phyloP scores from a whole-genome alignment of 2,113 vertebrate genomes.

The Scytalopus superciliaris region DNA sequence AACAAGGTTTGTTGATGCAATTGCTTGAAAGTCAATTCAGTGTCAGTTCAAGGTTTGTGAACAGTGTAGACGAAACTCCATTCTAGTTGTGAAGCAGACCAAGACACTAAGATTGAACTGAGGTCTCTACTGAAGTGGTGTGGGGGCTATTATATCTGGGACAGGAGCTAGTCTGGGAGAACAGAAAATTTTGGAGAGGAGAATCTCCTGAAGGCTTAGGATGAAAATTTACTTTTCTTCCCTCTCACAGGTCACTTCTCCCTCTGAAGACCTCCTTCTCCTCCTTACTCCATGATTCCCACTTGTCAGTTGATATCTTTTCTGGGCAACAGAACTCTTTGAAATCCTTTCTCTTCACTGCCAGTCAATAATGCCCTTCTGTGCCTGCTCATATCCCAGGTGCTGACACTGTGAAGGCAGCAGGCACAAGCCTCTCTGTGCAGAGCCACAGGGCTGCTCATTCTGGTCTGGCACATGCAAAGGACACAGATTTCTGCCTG shows the following conservation, averaged over 20 bases:
- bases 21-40: neutral
- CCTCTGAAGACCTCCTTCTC: neutral
- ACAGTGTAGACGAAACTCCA: neutral
- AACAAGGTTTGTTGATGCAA: neutral
- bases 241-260: neutral
- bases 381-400: accelerated
- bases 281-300: neutral
- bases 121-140: neutral
- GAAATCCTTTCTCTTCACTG: neutral
- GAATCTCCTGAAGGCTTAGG: neutral
- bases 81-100: neutral
- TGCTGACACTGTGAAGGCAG: neutral
- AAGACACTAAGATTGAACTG: neutral
- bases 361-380: accelerated
- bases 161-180: neutral
- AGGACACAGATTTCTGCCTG: neutral
- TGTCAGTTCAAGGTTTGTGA: neutral
- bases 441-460: neutral
- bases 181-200: neutral
- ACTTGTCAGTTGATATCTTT: neutral
- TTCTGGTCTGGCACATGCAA: neutral
- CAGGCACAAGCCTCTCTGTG: neutral
- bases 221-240: neutral
- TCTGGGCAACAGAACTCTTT: neutral
- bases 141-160: neutral